Evolutionary conservation across 2,113 vertebrate species (phyloP).

Genomic region (Brachirus orientalis): DNA sequence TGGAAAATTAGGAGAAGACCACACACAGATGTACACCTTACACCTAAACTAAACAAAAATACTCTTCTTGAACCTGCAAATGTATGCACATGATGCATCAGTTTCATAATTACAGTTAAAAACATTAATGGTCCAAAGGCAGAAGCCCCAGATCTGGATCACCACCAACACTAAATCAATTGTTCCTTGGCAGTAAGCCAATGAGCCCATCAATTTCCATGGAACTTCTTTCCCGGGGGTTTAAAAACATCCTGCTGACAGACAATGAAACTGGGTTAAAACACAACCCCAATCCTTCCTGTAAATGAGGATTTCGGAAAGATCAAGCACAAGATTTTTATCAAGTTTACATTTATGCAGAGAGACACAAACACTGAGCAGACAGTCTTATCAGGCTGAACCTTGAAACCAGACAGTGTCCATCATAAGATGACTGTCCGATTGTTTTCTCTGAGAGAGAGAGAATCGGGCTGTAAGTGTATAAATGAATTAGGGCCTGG

Average conservation of each 20-base stretch:
- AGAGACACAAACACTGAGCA: slow-evolving; percentile 16
- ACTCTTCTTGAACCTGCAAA: not conserved
- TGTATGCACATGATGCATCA: slow-evolving; percentile 5
- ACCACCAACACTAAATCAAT: slow-evolving; percentile 25
- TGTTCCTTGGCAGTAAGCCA: slow-evolving; percentile 3
- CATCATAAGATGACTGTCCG: not conserved
- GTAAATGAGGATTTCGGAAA: not conserved
- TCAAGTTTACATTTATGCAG: not conserved
- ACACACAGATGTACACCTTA: not conserved
- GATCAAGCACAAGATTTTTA: too few species aligned
- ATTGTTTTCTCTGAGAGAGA: not conserved
- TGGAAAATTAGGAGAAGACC: too few species aligned
- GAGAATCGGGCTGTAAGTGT: too few species aligned
- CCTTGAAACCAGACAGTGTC: slow-evolving; percentile 32
- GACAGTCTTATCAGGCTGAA: slow-evolving; percentile 57
- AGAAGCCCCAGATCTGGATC: slow-evolving; percentile 42
- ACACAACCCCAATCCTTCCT: not conserved
- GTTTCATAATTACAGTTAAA: slow-evolving; percentile 24
- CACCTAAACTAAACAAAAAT: not conserved
- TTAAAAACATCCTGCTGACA: slow-evolving; percentile 26
- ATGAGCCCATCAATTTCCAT: slow-evolving; percentile 16
- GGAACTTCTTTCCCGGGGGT: slow-evolving; percentile 4
- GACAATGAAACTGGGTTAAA: not conserved
- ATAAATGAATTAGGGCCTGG: too few species aligned
- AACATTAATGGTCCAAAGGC: slow-evolving; percentile 11